These are phyloP conservation scores for Xiphophorus birchmanni DNA, from an alignment of 2,797 vertebrate species.

Conservation along the genomic window DNA sequence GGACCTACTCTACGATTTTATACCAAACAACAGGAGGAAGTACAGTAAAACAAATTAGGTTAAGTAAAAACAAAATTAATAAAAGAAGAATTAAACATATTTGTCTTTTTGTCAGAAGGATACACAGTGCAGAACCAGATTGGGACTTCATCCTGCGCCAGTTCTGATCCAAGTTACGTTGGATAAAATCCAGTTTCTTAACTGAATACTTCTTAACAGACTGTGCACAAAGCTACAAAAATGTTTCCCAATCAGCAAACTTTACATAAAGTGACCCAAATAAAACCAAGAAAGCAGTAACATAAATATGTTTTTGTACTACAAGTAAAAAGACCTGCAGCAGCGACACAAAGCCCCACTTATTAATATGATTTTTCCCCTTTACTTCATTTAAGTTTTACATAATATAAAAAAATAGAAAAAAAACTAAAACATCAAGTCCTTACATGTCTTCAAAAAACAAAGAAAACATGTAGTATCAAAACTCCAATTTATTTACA, in stretches of 20 bases:
- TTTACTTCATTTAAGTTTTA: background rate
- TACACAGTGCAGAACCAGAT: background rate
- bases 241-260: background rate
- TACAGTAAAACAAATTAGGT: background rate
- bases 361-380: background rate
- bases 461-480: too few species aligned
- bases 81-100: background rate
- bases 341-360: background rate
- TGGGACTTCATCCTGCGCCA: background rate
- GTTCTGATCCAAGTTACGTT: background rate
- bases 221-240: background rate
- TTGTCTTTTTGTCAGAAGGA: background rate
- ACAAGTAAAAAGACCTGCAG: background rate
- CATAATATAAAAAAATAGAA: too few species aligned
- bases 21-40: background rate
- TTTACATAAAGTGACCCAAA: constrained; percentile 1
- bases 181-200: background rate
- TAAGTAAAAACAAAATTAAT: background rate
- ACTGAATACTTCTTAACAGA: background rate
- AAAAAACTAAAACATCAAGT: too few species aligned
- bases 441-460: too few species aligned
- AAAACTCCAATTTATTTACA: too few species aligned
- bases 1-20: background rate
- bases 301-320: background rate
- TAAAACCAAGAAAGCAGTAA: background rate